Base-by-base conservation (phyloP, 2,797 vertebrate genomes). In the Syndactyla subalaris region DNA sequence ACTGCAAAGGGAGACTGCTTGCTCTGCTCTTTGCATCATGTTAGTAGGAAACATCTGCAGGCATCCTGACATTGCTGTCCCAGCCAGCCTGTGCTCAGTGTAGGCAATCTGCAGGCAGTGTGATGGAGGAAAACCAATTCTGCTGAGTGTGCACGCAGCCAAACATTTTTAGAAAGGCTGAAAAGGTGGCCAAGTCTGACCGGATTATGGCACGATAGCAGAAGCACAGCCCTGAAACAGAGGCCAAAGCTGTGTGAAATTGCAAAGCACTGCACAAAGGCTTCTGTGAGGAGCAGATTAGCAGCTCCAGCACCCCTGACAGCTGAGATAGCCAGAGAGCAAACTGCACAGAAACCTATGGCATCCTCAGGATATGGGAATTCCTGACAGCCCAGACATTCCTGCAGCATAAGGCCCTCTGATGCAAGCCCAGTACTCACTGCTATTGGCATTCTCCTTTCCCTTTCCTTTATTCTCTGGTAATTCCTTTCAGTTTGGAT, bases 241-340 rank as follows among this genome's bases (percentile, higher is more conserved):
- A 20, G 46, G 70, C 24, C 54, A 61, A 68, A 74, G 49, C 83
- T 23, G 32, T 68, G 45, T 30, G 57, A 59, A 74, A 52, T 2
- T 14, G 18, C 61, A 83, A 45, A 59, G 63, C 54, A 5, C 3
- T 49, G 41, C 38, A 77, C 61, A 74, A 74, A 76, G 39, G 48
- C 43, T 51, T 13, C 6, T 26, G 22, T 19, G 45, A 83, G 61
- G n/a, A 66, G 45, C 43, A 51, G 55, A 68, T 26, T 27, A 76
- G 49, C 0, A 0, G 15, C 63, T 70, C 0, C 23, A 0, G 19
- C 0, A 0, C 1, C 63, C 80, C 26, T 65, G 39, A 82, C 39
- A 63, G 71, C 20, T 55, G 54, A 79, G 68, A 59, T 13, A 71
- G 2, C 70, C 65, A n/a, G 68, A 85, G 19, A 85, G 39, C 43